Conservation (phyloP, 1,140 invertebrate species). For the Ridgeia piscesae region DNA sequence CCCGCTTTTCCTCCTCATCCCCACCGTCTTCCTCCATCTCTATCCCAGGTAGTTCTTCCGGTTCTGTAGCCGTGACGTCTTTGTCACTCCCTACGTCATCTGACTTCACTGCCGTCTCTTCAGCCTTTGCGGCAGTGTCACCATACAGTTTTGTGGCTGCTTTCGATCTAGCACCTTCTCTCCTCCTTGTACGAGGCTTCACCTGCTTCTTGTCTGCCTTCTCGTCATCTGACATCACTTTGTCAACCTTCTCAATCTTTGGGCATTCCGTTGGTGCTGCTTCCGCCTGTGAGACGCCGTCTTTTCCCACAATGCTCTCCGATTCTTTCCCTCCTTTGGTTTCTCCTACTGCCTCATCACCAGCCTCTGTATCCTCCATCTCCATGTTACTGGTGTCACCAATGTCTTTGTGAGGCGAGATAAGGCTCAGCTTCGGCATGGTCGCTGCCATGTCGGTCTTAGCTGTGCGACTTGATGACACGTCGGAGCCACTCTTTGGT, state of each 20-base stretch:
- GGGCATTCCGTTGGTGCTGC: conserved; percentile 19
- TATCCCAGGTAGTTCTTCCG: neutral
- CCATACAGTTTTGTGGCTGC: neutral
- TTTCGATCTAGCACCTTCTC: neutral
- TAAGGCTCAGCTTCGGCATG: neutral
- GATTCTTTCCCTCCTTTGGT: conserved; percentile 13
- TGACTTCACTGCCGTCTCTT: neutral
- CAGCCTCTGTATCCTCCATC: conserved; percentile 15
- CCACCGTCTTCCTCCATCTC: neutral
- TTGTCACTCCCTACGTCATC: neutral
- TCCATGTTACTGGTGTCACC: conserved; percentile 3
- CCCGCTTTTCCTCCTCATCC: neutral
- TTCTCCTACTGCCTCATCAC: neutral
- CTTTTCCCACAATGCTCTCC: conserved; percentile 9
- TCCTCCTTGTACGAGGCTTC: conserved; percentile 20
- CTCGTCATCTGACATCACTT: conserved; percentile 32
- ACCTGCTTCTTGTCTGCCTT: conserved; percentile 33
- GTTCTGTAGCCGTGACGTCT: neutral
- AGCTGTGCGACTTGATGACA: neutral
- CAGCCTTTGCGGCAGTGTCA: neutral
- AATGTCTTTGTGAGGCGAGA: neutral
- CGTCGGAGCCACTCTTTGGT: neutral
- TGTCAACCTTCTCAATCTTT: conserved; percentile 33
- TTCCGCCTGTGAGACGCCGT: neutral
- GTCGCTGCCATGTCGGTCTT: neutral